Percentiles rank a stretch among this genome's conserved stretches.
Evolutionary conservation across 2,888 invertebrate species (phyloP).

Genomic region (Rosalia funebris): DNA sequence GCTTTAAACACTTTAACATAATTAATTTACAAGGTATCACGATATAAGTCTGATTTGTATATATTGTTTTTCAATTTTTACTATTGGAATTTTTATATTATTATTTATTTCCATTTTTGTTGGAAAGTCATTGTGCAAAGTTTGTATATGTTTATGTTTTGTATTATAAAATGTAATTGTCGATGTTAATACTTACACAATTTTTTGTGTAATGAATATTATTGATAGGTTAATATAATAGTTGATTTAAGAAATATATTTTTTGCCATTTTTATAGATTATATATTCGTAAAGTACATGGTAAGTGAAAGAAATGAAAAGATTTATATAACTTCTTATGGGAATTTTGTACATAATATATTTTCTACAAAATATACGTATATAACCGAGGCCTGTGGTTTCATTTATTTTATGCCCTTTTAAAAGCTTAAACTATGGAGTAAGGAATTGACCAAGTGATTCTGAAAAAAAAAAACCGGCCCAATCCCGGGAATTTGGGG

Average conservation of each 20-base stretch:
- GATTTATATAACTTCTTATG: conserved; percentile 27
- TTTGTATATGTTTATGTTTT: conserved; percentile 32
- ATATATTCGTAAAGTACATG: conserved; percentile 12
- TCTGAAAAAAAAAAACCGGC: too few species aligned
- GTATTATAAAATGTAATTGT: conserved; percentile 21
- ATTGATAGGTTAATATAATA: too few species aligned
- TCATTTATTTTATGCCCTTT: background rate
- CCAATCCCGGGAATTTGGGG: too few species aligned
- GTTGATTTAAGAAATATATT: conserved; percentile 19
- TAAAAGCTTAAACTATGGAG: background rate
- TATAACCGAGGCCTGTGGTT: conserved; percentile 9
- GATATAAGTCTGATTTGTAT: conserved; percentile 32
- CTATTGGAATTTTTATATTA: conserved; percentile 23
- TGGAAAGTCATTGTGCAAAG: conserved; percentile 30
- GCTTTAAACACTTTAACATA: conserved; percentile 20
- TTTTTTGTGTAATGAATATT: conserved; percentile 20
- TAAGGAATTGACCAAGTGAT: background rate
- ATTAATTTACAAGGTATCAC: conserved; percentile 16
- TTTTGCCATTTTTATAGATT: conserved; percentile 26
- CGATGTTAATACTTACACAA: background rate
- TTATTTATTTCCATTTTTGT: conserved; percentile 32
- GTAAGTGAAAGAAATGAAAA: conserved; percentile 18
- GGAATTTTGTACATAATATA: conserved; percentile 26
- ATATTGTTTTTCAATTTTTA: conserved; percentile 27
- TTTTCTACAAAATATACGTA: conserved; percentile 24